Evolutionary conservation across 2,113 vertebrate species (phyloP).

Genomic region (Psittacula cyanocephala): DNA sequence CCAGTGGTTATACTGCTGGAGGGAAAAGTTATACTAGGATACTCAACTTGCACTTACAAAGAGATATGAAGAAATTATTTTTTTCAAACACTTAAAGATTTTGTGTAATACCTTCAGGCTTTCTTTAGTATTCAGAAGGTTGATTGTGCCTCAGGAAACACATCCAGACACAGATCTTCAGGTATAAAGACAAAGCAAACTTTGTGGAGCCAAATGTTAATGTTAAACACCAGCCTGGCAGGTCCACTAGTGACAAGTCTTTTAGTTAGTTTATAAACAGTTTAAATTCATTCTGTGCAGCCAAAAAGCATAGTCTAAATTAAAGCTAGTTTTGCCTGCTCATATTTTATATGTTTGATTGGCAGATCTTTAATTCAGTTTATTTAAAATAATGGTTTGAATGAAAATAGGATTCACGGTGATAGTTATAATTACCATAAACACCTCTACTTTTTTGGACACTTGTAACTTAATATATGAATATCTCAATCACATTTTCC

Average conservation of each 20-base stretch:
- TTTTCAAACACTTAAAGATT: not conserved
- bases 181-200: not conserved
- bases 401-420: not conserved
- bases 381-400: not conserved
- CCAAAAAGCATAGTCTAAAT: not conserved
- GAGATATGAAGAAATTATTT: not conserved
- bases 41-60: not conserved
- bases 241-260: not conserved
- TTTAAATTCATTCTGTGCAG: not conserved
- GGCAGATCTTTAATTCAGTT: not conserved
- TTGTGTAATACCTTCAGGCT: not conserved
- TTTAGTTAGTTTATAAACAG: not conserved
- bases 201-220: not conserved
- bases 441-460: not conserved
- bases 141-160: not conserved
- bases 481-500: rapidly evolving
- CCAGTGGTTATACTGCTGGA: not conserved
- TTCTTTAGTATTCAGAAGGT: not conserved
- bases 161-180: not conserved
- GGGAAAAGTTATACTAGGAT: not conserved
- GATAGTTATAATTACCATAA: not conserved
- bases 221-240: not conserved
- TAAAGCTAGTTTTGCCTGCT: not conserved
- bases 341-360: too few species aligned
- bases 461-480: rapidly evolving